Base-by-base conservation (phyloP, 1,140 invertebrate genomes). In the Conopomorpha cramerella region DNA sequence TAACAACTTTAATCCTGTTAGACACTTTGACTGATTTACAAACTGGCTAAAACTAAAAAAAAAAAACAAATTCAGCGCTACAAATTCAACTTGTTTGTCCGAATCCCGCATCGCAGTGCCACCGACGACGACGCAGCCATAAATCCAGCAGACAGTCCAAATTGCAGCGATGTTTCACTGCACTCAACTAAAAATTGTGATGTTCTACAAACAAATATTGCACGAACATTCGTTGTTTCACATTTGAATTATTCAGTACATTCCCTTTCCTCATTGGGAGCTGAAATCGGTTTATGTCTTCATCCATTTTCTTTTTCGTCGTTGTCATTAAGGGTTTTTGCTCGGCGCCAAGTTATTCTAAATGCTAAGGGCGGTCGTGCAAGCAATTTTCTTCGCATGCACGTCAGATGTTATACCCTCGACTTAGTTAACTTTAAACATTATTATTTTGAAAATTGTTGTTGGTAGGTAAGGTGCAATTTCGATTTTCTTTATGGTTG, bases 61-160 rank as follows among this genome's bases (percentile, higher is more conserved):
- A 70, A 59, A 70, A 57, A 49, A 53, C 51, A 49, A 43, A 59
- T 51, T 62, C 51, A 48, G 50, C 52, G 42, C 49, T 63, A 66
- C 56, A 62, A 70, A 65, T 64, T 67, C 43, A 50, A 49, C 61
- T 58, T 64, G 70, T 72, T 67, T 65, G 56, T 47, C 39, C 60
- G 65, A 56, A 67, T 60, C 59, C 66, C 11, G 28, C 4, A 30
- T 30, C 28, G 10, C 13, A 14, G 28, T 11, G 10, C 4, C 62
- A 54, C 51, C 57, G 56, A 43, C 39, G 34, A 51, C 44, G 62
- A 65, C 65, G 59, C 63, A 55, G 63, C 41, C 65, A 74, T 74
- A 74, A 74, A 74, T 74, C 60, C 48, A 59, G 55, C 50, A 55
- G 60, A 74, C 66, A 64, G 49, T 52, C 54, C 65, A 70, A 74